phyloP scores from a whole-genome alignment of 2,888 invertebrate species.

The Eristalinus sepulchralis region DNA sequence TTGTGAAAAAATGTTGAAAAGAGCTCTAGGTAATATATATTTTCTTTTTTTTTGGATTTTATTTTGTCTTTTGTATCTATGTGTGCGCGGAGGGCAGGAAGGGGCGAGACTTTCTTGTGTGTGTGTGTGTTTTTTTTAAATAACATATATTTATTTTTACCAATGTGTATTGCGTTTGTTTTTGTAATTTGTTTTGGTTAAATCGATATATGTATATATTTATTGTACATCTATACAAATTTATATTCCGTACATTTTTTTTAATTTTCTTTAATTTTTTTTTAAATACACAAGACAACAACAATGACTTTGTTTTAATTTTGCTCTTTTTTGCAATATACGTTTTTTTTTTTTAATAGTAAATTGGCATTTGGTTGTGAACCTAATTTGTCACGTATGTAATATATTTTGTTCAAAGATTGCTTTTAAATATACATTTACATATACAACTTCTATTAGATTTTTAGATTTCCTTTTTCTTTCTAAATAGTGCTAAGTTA shows the following conservation, averaged over 20 bases:
- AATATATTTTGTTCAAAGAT: conserved; percentile 49
- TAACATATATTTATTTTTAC: not conserved
- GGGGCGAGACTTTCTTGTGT: conserved; percentile 46
- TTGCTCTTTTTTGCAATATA: conserved; percentile 3
- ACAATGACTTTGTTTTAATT: conserved; percentile 52
- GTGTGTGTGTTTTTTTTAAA: conserved; percentile 5
- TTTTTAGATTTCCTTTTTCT: not conserved
- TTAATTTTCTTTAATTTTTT: conserved; percentile 32
- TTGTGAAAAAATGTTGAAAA: conserved; percentile 54
- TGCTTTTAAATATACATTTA: conserved; percentile 62
- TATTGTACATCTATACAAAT: conserved; percentile 67
- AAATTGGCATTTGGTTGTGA: conserved; percentile 70
- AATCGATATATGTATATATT: conserved; percentile 33
- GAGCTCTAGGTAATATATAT: conserved; percentile 41
- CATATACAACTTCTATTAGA: conserved; percentile 61
- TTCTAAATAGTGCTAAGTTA: conserved; percentile 61
- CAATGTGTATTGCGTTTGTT: conserved; percentile 34
- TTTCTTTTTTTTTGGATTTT: conserved; percentile 10
- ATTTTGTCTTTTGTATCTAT: conserved; percentile 31
- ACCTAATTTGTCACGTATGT: conserved; percentile 52
- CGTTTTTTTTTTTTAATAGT: conserved; percentile 36
- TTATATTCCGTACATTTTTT: conserved; percentile 32
- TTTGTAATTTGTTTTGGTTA: conserved; percentile 17
- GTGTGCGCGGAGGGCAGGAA: conserved; percentile 68
- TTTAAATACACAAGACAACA: conserved; percentile 61